These are phyloP conservation scores for Acheta domesticus DNA, from an alignment of 2,888 invertebrate species.

Conservation along the genomic window DNA sequence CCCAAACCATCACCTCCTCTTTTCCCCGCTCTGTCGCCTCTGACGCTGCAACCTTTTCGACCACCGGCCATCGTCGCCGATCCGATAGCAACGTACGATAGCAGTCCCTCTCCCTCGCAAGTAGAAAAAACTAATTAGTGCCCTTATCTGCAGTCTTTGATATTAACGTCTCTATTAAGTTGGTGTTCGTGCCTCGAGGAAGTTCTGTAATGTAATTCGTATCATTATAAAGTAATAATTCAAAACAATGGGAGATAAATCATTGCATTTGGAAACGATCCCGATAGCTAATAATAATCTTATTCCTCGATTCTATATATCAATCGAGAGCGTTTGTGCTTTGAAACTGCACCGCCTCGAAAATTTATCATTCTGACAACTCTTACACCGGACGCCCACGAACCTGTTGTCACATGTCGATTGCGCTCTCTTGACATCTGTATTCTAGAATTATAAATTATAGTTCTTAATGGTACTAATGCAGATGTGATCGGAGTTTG, in stretches of 20 bases:
- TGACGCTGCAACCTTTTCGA: too few species aligned
- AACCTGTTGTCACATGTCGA: too few species aligned
- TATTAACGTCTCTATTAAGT: slow-evolving; percentile 10
- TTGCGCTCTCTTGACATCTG: too few species aligned
- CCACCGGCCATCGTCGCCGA: too few species aligned
- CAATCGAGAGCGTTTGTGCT: neutral
- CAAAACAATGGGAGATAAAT: neutral
- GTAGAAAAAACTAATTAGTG: neutral
- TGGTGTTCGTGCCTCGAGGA: neutral
- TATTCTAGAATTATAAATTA: too few species aligned
- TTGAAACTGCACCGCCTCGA: neutral
- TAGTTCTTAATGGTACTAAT: too few species aligned
- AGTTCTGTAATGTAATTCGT: neutral
- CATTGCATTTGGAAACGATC: neutral
- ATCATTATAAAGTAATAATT: slow-evolving; percentile 18
- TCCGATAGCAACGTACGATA: neutral
- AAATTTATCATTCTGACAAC: too few species aligned
- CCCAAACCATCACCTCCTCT: too few species aligned
- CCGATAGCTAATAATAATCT: slow-evolving; percentile 4
- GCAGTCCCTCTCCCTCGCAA: neutral
- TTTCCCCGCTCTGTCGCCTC: too few species aligned
- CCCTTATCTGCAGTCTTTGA: neutral
- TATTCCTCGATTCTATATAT: neutral
- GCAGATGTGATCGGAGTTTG: too few species aligned
- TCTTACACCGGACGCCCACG: too few species aligned